These are phyloP conservation scores for Bubo blakistoni DNA, from an alignment of 2,113 vertebrate species.

Conservation along the genomic window DNA sequence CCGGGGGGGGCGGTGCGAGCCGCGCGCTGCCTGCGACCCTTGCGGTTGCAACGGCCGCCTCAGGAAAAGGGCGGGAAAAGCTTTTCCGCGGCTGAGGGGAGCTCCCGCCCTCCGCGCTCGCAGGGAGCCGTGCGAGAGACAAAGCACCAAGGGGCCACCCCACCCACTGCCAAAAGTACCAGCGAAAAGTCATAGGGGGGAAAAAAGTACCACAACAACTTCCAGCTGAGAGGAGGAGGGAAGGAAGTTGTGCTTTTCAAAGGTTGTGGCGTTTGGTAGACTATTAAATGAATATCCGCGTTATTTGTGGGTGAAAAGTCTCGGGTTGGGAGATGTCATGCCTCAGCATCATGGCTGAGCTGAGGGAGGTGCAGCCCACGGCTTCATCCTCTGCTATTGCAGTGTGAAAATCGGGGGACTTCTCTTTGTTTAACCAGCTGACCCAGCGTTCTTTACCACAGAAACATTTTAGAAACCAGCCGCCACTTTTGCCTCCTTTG, in stretches of 20 bases:
- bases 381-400: neutral
- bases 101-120: neutral
- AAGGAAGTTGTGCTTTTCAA: neutral
- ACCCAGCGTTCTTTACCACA: too few relatives aligned
- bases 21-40: neutral
- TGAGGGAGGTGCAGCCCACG: fast-evolving
- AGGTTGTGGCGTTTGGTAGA: neutral
- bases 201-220: neutral
- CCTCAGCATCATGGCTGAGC: neutral
- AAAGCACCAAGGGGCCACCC: too few relatives aligned
- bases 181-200: too few relatives aligned
- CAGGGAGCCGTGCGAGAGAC: neutral
- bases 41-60: neutral
- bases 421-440: neutral
- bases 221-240: neutral
- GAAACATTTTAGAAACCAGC: neutral
- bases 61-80: neutral
- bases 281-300: neutral
- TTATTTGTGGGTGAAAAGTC: neutral
- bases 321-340: fast-evolving
- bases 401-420: neutral
- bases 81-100: neutral
- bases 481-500: neutral
- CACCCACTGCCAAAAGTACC: neutral
- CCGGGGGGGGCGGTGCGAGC: neutral